A percentile compares a stretch with the other conserved stretches of the same genome.
Evolutionary conservation across 2,888 invertebrate genomes (phyloP).

Genomic region (Drosophila anceps): DNA sequence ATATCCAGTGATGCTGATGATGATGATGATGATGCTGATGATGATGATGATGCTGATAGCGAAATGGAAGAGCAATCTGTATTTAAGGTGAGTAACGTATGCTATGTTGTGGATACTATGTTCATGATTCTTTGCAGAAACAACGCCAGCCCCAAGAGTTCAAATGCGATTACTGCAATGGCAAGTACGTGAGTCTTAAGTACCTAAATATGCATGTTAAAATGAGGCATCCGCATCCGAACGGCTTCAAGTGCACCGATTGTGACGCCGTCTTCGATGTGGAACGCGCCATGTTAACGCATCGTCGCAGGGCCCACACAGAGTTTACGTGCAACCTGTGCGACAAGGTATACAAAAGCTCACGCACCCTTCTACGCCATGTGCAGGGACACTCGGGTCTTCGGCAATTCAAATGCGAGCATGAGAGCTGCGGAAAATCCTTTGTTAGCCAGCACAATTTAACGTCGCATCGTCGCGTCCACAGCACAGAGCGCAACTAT

Average conservation of each 20-base stretch:
- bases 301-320: constrained; percentile 66
- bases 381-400: constrained; percentile 69
- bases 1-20: constrained; percentile 17
- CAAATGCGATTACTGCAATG: constrained; percentile 56
- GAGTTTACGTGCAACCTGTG: constrained; percentile 66
- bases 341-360: constrained; percentile 72
- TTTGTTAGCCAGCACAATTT: constrained; percentile 74
- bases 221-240: constrained; percentile 68
- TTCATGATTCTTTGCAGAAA: constrained; percentile 30
- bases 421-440: constrained; percentile 76
- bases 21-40: constrained; percentile 10
- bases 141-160: constrained; percentile 48
- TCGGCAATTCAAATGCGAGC: constrained; percentile 67
- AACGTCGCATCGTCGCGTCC: constrained; percentile 70
- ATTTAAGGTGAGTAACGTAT: constrained; percentile 47
- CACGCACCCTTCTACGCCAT: constrained; percentile 69
- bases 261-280: constrained; percentile 62
- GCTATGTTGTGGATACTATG: background rate
- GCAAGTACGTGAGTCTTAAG: constrained; percentile 60
- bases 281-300: constrained; percentile 63
- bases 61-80: constrained; percentile 41
- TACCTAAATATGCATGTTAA: constrained; percentile 68
- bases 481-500: constrained; percentile 74
- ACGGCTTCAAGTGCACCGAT: constrained; percentile 65
- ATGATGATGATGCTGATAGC: constrained; percentile 12